phyloP scores from a whole-genome alignment of 2,113 vertebrate species.

The Nasalis larvatus region DNA sequence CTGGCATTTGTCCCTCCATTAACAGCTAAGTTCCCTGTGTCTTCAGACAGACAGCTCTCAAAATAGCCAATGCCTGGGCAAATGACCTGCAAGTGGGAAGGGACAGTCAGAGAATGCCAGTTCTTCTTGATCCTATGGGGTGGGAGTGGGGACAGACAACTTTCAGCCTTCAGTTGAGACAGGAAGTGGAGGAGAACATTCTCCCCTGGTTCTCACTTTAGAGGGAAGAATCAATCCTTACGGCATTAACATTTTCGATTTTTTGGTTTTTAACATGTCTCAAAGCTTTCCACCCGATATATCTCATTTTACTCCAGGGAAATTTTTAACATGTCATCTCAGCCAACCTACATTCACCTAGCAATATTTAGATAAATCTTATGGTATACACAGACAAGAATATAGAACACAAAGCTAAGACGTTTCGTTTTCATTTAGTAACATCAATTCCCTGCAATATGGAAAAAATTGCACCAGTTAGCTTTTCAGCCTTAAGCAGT shows the following conservation, averaged over 20 bases:
- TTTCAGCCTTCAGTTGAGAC: background rate
- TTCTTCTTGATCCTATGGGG: background rate
- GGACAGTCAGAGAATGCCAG: background rate
- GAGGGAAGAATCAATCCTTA: background rate
- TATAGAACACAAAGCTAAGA: background rate
- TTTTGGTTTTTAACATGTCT: background rate
- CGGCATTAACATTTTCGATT: background rate
- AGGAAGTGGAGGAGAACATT: background rate
- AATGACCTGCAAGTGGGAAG: background rate
- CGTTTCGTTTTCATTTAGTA: background rate
- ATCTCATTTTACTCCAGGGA: background rate
- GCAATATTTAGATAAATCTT: background rate
- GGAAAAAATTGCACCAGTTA: background rate
- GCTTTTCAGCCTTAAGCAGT: background rate
- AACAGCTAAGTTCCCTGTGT: background rate
- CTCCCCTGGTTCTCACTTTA: background rate
- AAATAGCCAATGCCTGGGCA: background rate
- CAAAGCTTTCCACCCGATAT: background rate
- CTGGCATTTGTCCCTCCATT: background rate
- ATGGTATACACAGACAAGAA: background rate
- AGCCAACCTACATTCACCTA: background rate
- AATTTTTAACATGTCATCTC: background rate
- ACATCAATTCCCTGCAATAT: background rate
- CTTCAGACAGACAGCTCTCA: background rate
- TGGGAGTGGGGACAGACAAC: no score